phyloP scores from a whole-genome alignment of 2,797 vertebrate species.

The Chrosomus eos region DNA sequence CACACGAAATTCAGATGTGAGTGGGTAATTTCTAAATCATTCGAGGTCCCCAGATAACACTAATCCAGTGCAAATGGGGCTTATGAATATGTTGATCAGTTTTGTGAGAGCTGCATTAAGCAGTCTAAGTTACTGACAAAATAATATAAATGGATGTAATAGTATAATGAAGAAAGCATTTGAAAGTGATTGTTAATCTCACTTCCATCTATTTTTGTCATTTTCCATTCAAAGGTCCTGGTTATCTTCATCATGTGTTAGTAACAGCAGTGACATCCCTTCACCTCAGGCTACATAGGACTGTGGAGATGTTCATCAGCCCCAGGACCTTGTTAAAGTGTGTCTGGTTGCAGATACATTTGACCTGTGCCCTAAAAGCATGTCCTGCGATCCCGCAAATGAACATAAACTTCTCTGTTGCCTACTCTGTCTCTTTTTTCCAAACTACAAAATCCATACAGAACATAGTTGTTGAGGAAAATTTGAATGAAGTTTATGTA shows the following conservation, averaged over 20 bases:
- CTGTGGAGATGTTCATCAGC: constrained; percentile 76
- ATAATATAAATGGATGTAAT: not conserved
- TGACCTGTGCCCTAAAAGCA: constrained; percentile 67
- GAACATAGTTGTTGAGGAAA: constrained; percentile 75
- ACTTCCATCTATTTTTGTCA: constrained; percentile 6
- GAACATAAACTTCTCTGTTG: constrained; percentile 78
- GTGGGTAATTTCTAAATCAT: too few species aligned
- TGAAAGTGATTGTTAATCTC: not conserved
- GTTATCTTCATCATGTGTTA: constrained; percentile 51
- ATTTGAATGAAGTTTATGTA: constrained; percentile 74
- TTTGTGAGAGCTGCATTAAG: not conserved
- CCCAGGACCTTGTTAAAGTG: constrained; percentile 72
- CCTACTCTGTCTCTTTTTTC: constrained; percentile 80
- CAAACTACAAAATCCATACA: constrained; percentile 78
- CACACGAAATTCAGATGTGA: too few species aligned
- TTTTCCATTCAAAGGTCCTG: constrained; percentile 42
- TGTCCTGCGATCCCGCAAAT: constrained; percentile 73
- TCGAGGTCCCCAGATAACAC: too few species aligned
- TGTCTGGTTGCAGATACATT: constrained; percentile 72
- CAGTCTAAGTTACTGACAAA: not conserved
- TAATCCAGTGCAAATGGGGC: too few species aligned
- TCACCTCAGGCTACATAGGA: constrained; percentile 32
- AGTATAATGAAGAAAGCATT: not conserved
- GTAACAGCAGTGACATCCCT: constrained; percentile 24
- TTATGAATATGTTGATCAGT: not conserved